A percentile compares a stretch with the other conserved stretches of the same genome.
phyloP scores from a whole-genome alignment of 2,888 invertebrate species.

The Synergus umbraculus region DNA sequence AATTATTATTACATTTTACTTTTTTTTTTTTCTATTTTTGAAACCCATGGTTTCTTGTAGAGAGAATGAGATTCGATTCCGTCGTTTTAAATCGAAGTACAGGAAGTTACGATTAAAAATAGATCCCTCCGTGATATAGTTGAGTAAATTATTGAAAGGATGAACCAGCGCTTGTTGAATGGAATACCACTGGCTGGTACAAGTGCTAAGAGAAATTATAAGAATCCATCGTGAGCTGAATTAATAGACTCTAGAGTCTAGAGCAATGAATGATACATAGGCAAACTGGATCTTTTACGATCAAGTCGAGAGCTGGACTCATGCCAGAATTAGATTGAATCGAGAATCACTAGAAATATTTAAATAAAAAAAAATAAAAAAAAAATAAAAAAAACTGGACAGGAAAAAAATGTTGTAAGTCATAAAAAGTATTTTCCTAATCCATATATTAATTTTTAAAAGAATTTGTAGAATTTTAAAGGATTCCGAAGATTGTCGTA shows the following conservation, averaged over 20 bases:
- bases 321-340: constrained; percentile 50
- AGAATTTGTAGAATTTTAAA: too few relatives aligned
- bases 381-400: too few relatives aligned
- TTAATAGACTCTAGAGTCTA: constrained; percentile 32
- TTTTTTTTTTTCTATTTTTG: not conserved
- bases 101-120: constrained; percentile 26
- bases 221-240: constrained; percentile 22
- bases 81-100: constrained; percentile 18
- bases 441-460: too few relatives aligned
- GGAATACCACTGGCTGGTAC: not conserved
- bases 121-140: constrained; percentile 3
- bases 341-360: not conserved
- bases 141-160: constrained; percentile 36
- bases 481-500: too few relatives aligned
- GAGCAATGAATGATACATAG: constrained; percentile 48
- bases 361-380: too few relatives aligned
- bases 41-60: constrained; percentile 1
- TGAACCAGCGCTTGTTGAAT: constrained; percentile 31
- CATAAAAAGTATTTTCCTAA: too few relatives aligned
- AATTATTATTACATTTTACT: not conserved
- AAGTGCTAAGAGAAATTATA: constrained; percentile 26
- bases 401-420: too few relatives aligned
- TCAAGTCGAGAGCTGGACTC: constrained; percentile 51
- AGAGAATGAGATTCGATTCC: constrained; percentile 12
- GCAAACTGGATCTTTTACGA: constrained; percentile 48